Conservation (phyloP, 2,113 vertebrate genomes). For the Haplochromis vanheusdeni region DNA sequence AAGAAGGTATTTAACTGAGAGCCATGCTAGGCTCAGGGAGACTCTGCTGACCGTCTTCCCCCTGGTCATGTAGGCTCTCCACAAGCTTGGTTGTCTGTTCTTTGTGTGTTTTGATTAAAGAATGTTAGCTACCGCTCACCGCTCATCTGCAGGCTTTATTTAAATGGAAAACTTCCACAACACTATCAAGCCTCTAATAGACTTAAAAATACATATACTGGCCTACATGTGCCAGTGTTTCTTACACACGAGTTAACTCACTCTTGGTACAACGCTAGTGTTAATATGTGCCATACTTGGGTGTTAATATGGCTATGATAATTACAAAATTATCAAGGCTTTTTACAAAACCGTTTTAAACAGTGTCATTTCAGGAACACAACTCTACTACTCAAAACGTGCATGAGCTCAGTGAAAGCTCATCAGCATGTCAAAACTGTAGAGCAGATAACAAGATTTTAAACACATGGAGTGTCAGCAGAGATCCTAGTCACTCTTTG, state of each 20-base stretch:
- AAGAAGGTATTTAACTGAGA: neutral
- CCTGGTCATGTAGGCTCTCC: fast-evolving
- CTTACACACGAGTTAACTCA: neutral
- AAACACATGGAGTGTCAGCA: neutral
- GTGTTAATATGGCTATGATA: neutral
- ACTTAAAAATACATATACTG: neutral
- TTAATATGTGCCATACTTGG: neutral
- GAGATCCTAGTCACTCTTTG: conserved; percentile 11
- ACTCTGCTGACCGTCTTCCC: neutral
- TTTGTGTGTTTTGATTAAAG: neutral
- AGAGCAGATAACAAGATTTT: neutral
- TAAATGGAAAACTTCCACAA: neutral
- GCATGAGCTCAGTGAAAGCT: neutral
- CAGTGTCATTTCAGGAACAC: neutral
- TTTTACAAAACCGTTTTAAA: conserved; percentile 6
- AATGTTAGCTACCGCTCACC: neutral
- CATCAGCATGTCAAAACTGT: conserved; percentile 10
- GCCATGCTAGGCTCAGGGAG: neutral
- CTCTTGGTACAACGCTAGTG: neutral
- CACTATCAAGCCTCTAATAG: neutral
- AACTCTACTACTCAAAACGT: neutral
- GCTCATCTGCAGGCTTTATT: neutral
- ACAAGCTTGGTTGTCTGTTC: neutral
- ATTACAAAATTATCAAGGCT: neutral
- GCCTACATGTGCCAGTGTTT: neutral